Evolutionary conservation across 2,113 vertebrate species (phyloP), one percentile per base, ranked within the genome.

Genomic region (Calidris pugnax): DNA sequence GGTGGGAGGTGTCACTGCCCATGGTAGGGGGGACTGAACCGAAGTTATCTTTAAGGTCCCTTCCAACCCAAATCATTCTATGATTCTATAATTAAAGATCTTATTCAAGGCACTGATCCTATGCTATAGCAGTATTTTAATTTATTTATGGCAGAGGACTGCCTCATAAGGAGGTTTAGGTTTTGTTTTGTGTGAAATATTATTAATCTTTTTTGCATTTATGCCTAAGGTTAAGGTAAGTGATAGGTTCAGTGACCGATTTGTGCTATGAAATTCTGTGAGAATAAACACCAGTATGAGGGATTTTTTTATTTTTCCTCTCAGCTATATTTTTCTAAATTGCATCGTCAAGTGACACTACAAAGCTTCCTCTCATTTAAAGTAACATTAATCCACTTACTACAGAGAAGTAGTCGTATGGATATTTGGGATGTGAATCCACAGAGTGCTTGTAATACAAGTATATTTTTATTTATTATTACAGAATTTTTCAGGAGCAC

Each of bases 21-120:
- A 7, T 18, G 8, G 10, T 23, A 47, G 3, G 2, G 4, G 3
- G 1, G 1, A 0, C 6, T 82, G 22, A 15, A 78, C 69, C 10
- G 11, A 60, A 3, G 7, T 50, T 27, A 41, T 14, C 1, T 48
- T 86, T 37, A 57, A 72, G 7, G 32, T 59, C 11, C 4, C 7
- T 90, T 88, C 30, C 10, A 64, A 43, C 9, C 3, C 5, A 60
- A 84, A 47, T 0, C 0, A 6, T 64, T 59, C 27, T 41, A 17
- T 57, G 19, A 41, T 39, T 68, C 18, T 79, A 26, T 39, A 14
- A 28, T 64, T 74, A 28, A 85, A 93, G 24, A 41, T 66, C 24
- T 2, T n/a, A 7, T 50, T 76, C 1, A 2, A 80, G 3, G 4
- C 15, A 3, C 55, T 84, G 72, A 39, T 64, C 63, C 6, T 30